Conservation (phyloP, 2,113 vertebrate species). For the Pygoscelis antarcticus region DNA sequence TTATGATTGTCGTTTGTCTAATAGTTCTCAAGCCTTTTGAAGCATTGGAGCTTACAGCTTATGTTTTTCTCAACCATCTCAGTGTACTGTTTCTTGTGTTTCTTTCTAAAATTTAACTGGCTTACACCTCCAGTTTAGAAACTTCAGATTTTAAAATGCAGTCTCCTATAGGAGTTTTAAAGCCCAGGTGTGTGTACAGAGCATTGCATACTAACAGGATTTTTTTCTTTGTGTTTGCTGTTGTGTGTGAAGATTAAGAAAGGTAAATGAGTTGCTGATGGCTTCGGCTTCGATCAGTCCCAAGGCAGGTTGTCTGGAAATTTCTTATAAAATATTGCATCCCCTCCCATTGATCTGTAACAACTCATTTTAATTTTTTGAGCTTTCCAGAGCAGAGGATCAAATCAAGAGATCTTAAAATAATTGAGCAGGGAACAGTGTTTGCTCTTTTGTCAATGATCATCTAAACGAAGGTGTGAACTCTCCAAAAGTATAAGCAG, state of each 20-base stretch:
- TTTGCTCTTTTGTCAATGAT: not conserved
- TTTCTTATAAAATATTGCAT: not conserved
- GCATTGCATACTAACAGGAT: not conserved
- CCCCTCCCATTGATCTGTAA: not conserved
- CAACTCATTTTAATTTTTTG: not conserved
- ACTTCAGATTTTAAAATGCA: not conserved
- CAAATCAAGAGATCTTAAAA: not conserved
- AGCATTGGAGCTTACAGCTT: not conserved
- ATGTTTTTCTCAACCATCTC: not conserved
- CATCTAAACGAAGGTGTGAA: not conserved
- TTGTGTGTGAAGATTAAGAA: not conserved
- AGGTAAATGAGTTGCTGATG: not conserved
- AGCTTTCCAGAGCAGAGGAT: not conserved
- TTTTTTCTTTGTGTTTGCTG: not conserved
- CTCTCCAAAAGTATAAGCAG: not conserved
- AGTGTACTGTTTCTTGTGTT: not conserved
- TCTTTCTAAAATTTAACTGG: not conserved
- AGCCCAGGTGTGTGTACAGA: not conserved
- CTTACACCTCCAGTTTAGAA: not conserved
- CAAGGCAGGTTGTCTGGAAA: not conserved
- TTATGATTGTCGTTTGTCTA: not conserved
- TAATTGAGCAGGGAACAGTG: not conserved
- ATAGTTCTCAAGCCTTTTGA: not conserved
- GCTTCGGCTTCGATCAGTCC: not conserved
- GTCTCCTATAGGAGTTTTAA: not conserved